Conservation (phyloP, 2,888 invertebrate species). For the Gymnoscelis rufifasciata region DNA sequence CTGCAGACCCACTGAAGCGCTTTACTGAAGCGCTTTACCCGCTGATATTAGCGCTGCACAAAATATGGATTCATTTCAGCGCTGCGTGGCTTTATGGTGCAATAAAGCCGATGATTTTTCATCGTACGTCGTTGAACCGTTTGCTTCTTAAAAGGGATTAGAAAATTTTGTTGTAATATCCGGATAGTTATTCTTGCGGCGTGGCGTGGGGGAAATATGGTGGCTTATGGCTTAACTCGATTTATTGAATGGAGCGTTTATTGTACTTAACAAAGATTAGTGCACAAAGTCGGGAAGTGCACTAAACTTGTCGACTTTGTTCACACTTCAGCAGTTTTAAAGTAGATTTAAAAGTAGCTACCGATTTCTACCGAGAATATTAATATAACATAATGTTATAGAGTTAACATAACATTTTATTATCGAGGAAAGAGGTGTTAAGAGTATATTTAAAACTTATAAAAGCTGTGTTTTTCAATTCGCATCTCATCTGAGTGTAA, state of each 20-base stretch:
- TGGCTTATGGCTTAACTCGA: neutral
- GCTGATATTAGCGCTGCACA: constrained; percentile 40
- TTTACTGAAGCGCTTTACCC: constrained; percentile 33
- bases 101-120: constrained; percentile 19
- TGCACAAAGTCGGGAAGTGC: too few relatives aligned
- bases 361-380: too few relatives aligned
- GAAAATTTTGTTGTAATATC: neutral
- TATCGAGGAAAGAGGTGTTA: too few relatives aligned
- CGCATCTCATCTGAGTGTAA: too few relatives aligned
- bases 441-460: too few relatives aligned
- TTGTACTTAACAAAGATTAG: too few relatives aligned
- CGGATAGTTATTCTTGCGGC: neutral
- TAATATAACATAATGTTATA: too few relatives aligned
- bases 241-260: neutral
- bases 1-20: constrained; percentile 25
- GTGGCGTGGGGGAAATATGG: neutral
- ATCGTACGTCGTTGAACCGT: constrained; percentile 12
- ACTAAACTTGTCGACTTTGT: too few relatives aligned
- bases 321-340: too few relatives aligned
- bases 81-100: constrained; percentile 35
- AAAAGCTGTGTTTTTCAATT: too few relatives aligned
- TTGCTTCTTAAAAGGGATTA: constrained; percentile 8
- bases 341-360: too few relatives aligned
- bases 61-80: constrained; percentile 28
- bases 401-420: too few relatives aligned